phyloP scores from a whole-genome alignment of 2,113 vertebrate genomes.

The Acanthochromis polyacanthus region DNA sequence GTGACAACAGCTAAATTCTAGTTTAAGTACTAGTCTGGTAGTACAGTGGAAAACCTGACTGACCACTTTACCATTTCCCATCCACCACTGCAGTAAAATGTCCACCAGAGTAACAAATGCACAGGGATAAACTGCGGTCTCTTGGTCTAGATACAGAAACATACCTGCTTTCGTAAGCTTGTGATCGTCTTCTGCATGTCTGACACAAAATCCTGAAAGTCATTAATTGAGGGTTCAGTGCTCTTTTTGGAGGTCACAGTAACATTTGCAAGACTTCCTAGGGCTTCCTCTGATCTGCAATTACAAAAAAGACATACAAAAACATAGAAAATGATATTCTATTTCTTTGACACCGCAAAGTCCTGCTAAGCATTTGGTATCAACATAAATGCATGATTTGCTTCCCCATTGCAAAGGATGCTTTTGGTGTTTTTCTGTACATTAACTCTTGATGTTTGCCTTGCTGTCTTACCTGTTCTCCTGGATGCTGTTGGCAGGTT shows the following conservation, averaged over 20 bases:
- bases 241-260: slow-evolving; percentile 76
- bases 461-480: slow-evolving; percentile 67
- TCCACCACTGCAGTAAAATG: too few relatives aligned
- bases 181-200: slow-evolving; percentile 97
- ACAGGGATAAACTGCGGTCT: background rate
- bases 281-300: slow-evolving; percentile 77
- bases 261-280: slow-evolving; percentile 76
- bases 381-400: background rate
- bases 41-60: background rate
- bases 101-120: background rate
- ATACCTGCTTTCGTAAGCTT: slow-evolving; percentile 94
- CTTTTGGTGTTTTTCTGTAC: too few relatives aligned
- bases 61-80: background rate
- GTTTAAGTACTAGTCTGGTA: background rate
- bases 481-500: slow-evolving; percentile 40
- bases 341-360: too few relatives aligned
- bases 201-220: slow-evolving; percentile 94
- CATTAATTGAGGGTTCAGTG: slow-evolving; percentile 80
- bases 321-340: background rate
- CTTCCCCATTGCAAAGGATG: too few relatives aligned
- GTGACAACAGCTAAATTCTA: background rate
- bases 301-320: slow-evolving; percentile 5
- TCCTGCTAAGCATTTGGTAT: too few relatives aligned
- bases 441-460: too few relatives aligned
- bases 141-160: background rate